These are phyloP conservation scores for Callithrix jacchus DNA, from an alignment of 2,113 vertebrate species.

Conservation along the genomic window DNA sequence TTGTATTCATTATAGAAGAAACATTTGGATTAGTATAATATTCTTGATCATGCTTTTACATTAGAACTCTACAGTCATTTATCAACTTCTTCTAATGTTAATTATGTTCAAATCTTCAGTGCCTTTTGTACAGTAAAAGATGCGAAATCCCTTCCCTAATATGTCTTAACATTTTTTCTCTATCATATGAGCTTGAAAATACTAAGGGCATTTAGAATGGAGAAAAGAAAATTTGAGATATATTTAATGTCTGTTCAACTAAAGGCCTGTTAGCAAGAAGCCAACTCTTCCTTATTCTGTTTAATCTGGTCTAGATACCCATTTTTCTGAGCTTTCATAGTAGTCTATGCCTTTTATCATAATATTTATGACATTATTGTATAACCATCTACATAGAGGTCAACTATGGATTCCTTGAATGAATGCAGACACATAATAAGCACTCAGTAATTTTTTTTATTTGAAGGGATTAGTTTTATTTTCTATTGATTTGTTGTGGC, in stretches of 20 bases:
- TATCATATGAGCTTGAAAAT: neutral
- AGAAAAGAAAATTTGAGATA: neutral
- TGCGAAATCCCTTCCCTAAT: neutral
- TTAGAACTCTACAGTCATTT: neutral
- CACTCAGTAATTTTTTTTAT: neutral
- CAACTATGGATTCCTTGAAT: neutral
- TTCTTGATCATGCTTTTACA: slow-evolving; percentile 2
- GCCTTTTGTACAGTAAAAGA: neutral
- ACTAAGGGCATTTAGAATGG: neutral
- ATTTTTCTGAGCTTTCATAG: neutral
- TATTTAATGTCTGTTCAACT: neutral
- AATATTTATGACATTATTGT: neutral
- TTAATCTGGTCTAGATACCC: neutral
- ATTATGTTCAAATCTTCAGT: neutral
- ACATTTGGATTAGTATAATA: neutral
- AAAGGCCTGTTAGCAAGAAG: neutral
- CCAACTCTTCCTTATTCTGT: neutral
- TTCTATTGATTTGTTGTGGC: neutral
- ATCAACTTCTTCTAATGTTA: neutral
- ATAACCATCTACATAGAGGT: neutral
- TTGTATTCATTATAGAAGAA: neutral
- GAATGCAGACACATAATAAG: neutral
- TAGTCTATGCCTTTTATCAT: neutral
- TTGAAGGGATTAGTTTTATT: neutral
- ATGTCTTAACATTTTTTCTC: neutral